Evolutionary conservation across 35 echinoderm and acorn worm species (phyloP).

Genomic region (Lytechinus pictus): DNA sequence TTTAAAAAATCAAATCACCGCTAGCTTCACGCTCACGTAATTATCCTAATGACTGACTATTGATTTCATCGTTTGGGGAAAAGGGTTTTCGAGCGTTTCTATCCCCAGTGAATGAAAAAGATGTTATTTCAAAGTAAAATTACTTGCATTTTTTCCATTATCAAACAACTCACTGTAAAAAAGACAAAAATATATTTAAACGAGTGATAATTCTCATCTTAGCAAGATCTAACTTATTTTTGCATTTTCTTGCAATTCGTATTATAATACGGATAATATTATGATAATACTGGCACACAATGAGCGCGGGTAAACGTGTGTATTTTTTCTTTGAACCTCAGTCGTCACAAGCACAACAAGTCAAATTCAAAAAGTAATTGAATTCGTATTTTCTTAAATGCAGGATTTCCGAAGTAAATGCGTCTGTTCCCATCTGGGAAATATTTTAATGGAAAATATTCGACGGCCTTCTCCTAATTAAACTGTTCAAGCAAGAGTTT

Average conservation of each 20-base stretch:
- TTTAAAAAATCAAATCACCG: conserved; percentile 2
- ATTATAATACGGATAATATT: neutral
- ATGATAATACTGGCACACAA: neutral
- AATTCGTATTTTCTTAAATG: neutral
- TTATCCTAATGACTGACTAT: neutral
- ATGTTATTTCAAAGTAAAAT: neutral
- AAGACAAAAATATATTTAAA: neutral
- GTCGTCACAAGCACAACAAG: neutral
- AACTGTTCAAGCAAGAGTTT: neutral
- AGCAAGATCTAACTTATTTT: neutral
- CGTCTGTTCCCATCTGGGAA: neutral
- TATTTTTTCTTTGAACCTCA: neutral
- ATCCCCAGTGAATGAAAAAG: neutral
- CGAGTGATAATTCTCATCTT: neutral
- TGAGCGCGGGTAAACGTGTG: neutral
- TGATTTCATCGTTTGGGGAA: neutral
- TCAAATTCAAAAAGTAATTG: neutral
- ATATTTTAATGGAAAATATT: conserved; percentile 8
- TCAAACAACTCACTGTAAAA: neutral
- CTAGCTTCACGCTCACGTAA: neutral
- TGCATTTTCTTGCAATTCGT: neutral
- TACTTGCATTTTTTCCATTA: neutral
- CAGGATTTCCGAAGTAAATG: neutral
- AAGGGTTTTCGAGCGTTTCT: neutral
- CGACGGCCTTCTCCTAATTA: neutral